Conservation (phyloP, 2,888 invertebrate species). For the Nymphalis polychloros region DNA sequence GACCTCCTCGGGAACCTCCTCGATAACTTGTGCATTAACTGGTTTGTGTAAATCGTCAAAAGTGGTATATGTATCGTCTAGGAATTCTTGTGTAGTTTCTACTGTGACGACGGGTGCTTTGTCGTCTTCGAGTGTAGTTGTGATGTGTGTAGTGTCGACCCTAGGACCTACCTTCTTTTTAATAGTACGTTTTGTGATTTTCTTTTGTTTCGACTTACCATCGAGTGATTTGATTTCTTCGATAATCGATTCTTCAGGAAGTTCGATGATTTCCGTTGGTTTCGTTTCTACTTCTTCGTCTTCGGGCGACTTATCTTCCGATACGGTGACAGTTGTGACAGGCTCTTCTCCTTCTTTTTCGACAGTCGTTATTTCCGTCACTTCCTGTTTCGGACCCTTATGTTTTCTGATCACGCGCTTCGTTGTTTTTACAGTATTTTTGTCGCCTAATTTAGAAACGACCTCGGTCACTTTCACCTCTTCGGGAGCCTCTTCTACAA, state of each 20-base stretch:
- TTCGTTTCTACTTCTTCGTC: constrained; percentile 44
- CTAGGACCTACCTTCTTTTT: constrained; percentile 44
- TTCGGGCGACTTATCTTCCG: constrained; percentile 29
- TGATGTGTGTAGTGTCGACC: constrained; percentile 47
- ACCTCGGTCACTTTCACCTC: background rate
- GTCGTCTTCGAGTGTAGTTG: constrained; percentile 25
- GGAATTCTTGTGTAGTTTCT: constrained; percentile 48
- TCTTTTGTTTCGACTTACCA: constrained; percentile 47
- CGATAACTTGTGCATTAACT: constrained; percentile 2
- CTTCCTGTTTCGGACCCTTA: constrained; percentile 39
- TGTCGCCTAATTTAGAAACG: background rate
- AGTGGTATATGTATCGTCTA: constrained; percentile 18
- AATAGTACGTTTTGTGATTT: constrained; percentile 30
- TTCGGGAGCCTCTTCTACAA: background rate
- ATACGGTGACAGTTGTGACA: constrained; percentile 37
- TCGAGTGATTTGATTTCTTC: constrained; percentile 53
- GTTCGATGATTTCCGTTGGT: constrained; percentile 17
- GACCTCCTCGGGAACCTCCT: constrained; percentile 4
- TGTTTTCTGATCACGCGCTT: constrained; percentile 46
- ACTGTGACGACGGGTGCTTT: constrained; percentile 43
- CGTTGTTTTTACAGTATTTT: background rate
- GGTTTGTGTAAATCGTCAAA: background rate
- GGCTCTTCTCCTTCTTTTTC: constrained; percentile 45
- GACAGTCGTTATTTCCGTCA: constrained; percentile 44
- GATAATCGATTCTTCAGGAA: constrained; percentile 37